Percentiles rank a stretch among this genome's conserved stretches.
These are phyloP conservation scores for Carassius gibelio DNA, from an alignment of 2,113 vertebrate genomes.

Conservation along the genomic window DNA sequence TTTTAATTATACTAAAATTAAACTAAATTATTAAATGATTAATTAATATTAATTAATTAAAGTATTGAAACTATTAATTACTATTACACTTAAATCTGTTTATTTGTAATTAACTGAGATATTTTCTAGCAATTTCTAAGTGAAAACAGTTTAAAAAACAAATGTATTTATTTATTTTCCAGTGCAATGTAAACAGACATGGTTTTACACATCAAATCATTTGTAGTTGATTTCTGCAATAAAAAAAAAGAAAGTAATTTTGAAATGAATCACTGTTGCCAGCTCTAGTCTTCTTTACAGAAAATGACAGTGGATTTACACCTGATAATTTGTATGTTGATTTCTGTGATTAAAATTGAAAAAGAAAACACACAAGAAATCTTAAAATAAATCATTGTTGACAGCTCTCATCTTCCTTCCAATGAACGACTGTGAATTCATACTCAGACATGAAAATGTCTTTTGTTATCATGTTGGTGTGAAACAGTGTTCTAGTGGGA, in stretches of 20 bases:
- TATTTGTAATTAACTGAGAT: neutral
- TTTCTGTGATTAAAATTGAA: neutral
- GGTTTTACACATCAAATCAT: too few relatives aligned
- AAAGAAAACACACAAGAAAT: neutral
- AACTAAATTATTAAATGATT: too few relatives aligned
- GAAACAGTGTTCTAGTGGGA: constrained; percentile 11
- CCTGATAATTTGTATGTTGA: neutral
- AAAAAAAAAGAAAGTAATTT: neutral
- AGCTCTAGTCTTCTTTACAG: too few relatives aligned
- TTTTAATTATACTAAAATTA: neutral
- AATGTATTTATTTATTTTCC: too few relatives aligned
- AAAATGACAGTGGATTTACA: too few relatives aligned
- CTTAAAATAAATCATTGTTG: neutral
- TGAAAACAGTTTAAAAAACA: too few relatives aligned
- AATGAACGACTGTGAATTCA: neutral
- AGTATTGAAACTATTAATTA: too few relatives aligned
- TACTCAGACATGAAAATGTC: neutral
- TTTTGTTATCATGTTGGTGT: neutral
- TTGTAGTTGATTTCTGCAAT: too few relatives aligned
- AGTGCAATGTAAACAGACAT: too few relatives aligned
- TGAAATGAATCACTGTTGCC: too few relatives aligned
- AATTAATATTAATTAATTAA: too few relatives aligned
- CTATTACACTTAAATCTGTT: neutral
- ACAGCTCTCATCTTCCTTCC: neutral
- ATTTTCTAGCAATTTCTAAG: too few relatives aligned